A percentile compares a stretch with the other conserved stretches of the same genome.
phyloP scores from a whole-genome alignment of 2,888 invertebrate species.

The Alitta virens region DNA sequence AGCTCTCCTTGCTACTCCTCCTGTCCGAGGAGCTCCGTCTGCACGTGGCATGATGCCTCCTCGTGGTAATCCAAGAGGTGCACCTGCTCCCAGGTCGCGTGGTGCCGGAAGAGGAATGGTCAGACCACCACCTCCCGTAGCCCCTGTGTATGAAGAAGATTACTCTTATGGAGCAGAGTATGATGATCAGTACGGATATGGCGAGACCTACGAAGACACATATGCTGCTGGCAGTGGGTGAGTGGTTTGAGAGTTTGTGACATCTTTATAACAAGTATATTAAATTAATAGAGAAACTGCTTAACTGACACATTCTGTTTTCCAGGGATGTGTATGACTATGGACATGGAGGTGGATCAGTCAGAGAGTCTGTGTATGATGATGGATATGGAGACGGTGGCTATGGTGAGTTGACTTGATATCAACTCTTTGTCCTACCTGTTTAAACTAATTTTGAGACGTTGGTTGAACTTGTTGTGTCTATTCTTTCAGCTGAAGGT shows the following conservation, averaged over 20 bases:
- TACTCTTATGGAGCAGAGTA: not conserved
- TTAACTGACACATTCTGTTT: not conserved
- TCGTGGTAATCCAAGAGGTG: not conserved
- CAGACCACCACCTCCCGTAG: constrained; percentile 3
- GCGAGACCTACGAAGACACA: not conserved
- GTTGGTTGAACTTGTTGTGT: not conserved
- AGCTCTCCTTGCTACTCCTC: constrained; percentile 1
- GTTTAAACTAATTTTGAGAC: not conserved
- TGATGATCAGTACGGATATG: constrained; percentile 11
- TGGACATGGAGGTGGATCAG: not conserved
- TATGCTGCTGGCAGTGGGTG: not conserved
- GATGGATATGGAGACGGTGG: not conserved
- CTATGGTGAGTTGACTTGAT: too few relatives aligned
- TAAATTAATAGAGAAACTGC: too few relatives aligned
- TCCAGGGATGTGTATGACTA: not conserved
- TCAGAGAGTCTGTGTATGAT: not conserved
- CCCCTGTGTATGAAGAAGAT: not conserved
- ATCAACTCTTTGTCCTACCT: not conserved
- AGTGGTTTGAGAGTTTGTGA: not conserved
- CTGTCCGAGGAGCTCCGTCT: constrained; percentile 1
- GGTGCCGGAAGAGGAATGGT: constrained; percentile 5
- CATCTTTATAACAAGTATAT: too few relatives aligned
- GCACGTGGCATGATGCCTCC: not conserved
- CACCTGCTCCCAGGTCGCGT: constrained; percentile 9
- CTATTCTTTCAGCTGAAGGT: not conserved